Evolutionary conservation across 2,797 vertebrate species (phyloP).

Genomic region (Eidolon dupreanum): DNA sequence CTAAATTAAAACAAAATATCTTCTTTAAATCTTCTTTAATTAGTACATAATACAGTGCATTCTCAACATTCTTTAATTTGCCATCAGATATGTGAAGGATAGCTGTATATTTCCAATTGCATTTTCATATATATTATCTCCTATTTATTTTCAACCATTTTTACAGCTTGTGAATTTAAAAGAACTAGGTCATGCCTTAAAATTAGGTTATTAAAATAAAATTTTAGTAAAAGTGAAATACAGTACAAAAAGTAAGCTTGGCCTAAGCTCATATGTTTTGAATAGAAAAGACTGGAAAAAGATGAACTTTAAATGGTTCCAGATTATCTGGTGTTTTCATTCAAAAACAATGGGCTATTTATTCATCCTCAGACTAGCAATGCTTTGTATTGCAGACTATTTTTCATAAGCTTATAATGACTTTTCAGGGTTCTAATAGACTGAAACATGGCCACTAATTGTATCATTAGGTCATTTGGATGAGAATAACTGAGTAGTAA

Average conservation of each 20-base stretch:
- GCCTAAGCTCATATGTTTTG: slow-evolving; percentile 28
- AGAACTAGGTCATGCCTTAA: not conserved
- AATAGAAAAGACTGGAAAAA: slow-evolving; percentile 58
- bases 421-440: not conserved
- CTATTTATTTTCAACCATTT: not conserved
- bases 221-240: slow-evolving; percentile 37
- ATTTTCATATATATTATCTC: slow-evolving; percentile 25
- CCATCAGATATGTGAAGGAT: not conserved
- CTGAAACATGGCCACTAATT: slow-evolving; percentile 17
- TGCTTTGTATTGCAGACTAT: not conserved
- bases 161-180: slow-evolving; percentile 27
- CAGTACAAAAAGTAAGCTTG: slow-evolving; percentile 6
- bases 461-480: not conserved
- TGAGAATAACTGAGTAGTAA: slow-evolving; percentile 6
- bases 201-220: slow-evolving; percentile 17
- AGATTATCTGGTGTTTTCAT: slow-evolving; percentile 59
- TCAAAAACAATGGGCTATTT: slow-evolving; percentile 56
- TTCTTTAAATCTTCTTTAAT: slow-evolving; percentile 12
- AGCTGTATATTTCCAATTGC: not conserved
- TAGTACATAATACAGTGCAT: not conserved
- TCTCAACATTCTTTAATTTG: not conserved
- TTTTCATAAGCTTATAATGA: not conserved
- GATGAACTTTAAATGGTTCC: slow-evolving; percentile 59
- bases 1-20: slow-evolving; percentile 28
- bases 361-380: slow-evolving; percentile 16